These are phyloP conservation scores for Subanguina moxae DNA, from an alignment of 1,140 invertebrate genomes.

Conservation along the genomic window DNA sequence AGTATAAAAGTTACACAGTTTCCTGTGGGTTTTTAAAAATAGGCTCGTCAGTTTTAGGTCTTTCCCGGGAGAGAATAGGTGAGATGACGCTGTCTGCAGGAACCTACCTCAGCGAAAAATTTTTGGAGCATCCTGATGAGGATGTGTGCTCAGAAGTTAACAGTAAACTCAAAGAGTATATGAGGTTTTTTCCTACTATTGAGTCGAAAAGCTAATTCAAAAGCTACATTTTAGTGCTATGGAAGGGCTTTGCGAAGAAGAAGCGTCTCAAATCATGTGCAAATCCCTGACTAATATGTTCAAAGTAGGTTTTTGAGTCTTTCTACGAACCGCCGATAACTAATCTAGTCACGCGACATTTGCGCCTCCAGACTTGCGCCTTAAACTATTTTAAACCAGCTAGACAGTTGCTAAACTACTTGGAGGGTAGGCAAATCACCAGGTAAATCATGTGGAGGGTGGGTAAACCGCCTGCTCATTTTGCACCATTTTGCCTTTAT, in stretches of 20 bases:
- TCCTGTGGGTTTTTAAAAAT: too few relatives aligned
- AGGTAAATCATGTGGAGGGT: background rate
- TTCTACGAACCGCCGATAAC: background rate
- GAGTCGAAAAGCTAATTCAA: background rate
- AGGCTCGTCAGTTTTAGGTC: too few relatives aligned
- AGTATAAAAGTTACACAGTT: too few relatives aligned
- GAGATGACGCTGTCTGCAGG: conserved; percentile 59
- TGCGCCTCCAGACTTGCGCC: conserved; percentile 7
- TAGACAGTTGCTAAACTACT: background rate
- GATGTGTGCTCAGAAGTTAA: conserved; percentile 53
- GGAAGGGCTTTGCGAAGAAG: conserved; percentile 52
- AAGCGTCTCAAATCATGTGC: conserved; percentile 57
- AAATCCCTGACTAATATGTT: conserved; percentile 40
- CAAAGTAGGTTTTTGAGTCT: conserved; percentile 40
- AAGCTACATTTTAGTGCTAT: conserved; percentile 38
- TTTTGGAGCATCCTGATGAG: conserved; percentile 53
- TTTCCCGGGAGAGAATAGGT: conserved; percentile 56
- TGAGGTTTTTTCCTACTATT: background rate
- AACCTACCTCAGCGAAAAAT: conserved; percentile 57
- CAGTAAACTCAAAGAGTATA: conserved; percentile 51
- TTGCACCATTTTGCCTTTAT: too few relatives aligned
- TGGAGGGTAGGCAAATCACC: background rate
- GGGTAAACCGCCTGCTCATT: too few relatives aligned
- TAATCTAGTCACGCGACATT: background rate
- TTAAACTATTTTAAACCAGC: background rate